Evolutionary conservation across 2,113 vertebrate genomes (phyloP), one percentile per base, ranked within the genome.

Genomic region (Thalassoma bifasciatum): DNA sequence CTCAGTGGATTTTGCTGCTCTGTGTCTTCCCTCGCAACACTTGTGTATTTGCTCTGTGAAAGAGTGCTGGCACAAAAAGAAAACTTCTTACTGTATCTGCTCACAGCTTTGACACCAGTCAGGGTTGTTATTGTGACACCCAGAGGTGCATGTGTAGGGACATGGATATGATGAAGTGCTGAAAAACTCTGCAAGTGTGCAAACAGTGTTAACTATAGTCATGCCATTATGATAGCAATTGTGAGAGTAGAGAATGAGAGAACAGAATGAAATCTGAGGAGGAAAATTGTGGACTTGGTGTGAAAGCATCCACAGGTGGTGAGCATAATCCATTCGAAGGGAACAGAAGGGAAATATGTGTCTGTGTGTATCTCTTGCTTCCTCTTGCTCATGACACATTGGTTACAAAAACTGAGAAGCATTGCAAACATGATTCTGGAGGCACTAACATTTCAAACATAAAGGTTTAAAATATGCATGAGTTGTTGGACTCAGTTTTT

Each of bases 1-100:
- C 59, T 79, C 60, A 22, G 75, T 80, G 59, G 61, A 77, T 79
- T 73, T 75, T 49, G 72, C 79, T 70, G 77, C 70, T 51, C 42
- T 7, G 5, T 37, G 60, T 69, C 70, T 74, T 80, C 34, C 38
- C 36, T 81, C 10, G 5, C 46, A 77, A 70, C 70, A 68, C 62
- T 42, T 62, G 17, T 58, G 34, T 61, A 53, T 56, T 74, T 57
- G 26, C 42, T 46, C 54, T 21, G 12, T 72, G 22, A 53, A 52
- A 77, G 36, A 13, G 44, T 71, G 58, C 60, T 38, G 37, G 16
- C 36, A 36, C 44, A 63, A 40, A 70, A 16, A 19, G 30, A 66
- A 78, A 62, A 50, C 34, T 14, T 49, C 71, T 38, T 21, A 72
- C 21, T 23, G 38, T 50, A 59, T 46, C 62, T 56, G 77, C 34